Conservation (phyloP, 2,113 vertebrate genomes). For the Urocolius indicus region DNA sequence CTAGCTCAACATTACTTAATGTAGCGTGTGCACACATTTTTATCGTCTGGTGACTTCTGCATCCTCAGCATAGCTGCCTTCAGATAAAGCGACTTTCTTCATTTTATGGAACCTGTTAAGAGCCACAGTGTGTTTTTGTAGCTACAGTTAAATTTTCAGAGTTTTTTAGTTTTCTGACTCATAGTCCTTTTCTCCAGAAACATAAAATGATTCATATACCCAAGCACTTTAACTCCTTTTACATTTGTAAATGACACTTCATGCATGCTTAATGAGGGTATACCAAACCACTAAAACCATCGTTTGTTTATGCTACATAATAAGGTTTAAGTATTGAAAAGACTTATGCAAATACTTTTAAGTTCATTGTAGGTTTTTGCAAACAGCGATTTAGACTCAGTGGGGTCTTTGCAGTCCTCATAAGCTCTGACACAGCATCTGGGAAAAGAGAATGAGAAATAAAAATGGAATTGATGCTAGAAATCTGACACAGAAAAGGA, state of each 20-base stretch:
- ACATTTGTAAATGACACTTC: conserved; percentile 42
- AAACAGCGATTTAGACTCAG: neutral
- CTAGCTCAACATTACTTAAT: neutral
- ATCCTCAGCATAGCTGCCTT: neutral
- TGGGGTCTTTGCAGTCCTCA: neutral
- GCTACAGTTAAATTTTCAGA: neutral
- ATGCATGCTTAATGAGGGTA: conserved; percentile 10
- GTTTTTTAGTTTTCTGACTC: conserved; percentile 41
- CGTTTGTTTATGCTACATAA: conserved; percentile 19
- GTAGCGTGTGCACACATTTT: neutral
- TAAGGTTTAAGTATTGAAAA: conserved; percentile 9
- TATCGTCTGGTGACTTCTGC: neutral
- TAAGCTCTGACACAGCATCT: neutral
- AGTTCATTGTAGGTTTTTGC: neutral
- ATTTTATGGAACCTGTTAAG: neutral
- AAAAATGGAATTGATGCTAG: neutral
- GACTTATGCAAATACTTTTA: neutral
- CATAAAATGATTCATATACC: conserved; percentile 48
- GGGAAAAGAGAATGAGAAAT: neutral
- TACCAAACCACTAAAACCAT: conserved; percentile 28
- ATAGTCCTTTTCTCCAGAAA: conserved; percentile 25
- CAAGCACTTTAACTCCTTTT: conserved; percentile 34
- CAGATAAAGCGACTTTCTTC: neutral
- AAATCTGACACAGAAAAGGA: conserved; percentile 33
- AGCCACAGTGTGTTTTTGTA: conserved; percentile 11